Evolutionary conservation across 2,888 invertebrate species (phyloP).

Genomic region (Polymixis flavicincta): DNA sequence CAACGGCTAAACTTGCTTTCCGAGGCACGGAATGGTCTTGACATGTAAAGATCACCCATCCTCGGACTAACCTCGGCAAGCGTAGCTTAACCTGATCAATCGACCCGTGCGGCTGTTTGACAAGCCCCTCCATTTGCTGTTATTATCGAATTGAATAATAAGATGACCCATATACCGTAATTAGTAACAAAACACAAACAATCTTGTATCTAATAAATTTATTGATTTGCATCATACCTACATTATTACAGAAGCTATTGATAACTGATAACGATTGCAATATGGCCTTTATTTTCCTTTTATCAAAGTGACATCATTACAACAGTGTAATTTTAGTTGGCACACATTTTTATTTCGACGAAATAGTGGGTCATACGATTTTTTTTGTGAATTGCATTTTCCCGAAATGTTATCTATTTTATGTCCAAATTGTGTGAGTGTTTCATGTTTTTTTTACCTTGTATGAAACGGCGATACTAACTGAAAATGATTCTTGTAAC

Average conservation of each 20-base stretch:
- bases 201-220: slow-evolving; percentile 4
- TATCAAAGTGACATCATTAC: slow-evolving; percentile 44
- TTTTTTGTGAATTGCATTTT: slow-evolving; percentile 61
- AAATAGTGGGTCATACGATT: slow-evolving; percentile 10
- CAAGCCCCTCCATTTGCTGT: background rate
- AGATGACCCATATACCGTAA: slow-evolving; percentile 11
- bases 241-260: slow-evolving; percentile 29
- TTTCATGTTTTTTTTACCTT: slow-evolving; percentile 1
- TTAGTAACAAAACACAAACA: background rate
- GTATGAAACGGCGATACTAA: background rate
- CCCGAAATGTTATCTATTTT: slow-evolving; percentile 7
- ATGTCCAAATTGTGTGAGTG: background rate
- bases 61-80: no score
- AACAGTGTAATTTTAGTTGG: slow-evolving; percentile 1
- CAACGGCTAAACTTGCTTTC: no score
- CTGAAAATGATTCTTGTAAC: background rate
- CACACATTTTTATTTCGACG: background rate
- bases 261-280: slow-evolving; percentile 27
- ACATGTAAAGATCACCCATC: no score
- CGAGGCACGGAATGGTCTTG: no score
- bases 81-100: no score
- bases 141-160: slow-evolving; percentile 2
- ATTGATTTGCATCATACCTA: slow-evolving; percentile 34
- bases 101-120: no score
- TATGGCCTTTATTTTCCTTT: slow-evolving; percentile 3